A percentile compares a stretch with the other conserved stretches of the same genome.
phyloP scores from a whole-genome alignment of 2,797 vertebrate species.

The Myoxocephalus aenaeus region DNA sequence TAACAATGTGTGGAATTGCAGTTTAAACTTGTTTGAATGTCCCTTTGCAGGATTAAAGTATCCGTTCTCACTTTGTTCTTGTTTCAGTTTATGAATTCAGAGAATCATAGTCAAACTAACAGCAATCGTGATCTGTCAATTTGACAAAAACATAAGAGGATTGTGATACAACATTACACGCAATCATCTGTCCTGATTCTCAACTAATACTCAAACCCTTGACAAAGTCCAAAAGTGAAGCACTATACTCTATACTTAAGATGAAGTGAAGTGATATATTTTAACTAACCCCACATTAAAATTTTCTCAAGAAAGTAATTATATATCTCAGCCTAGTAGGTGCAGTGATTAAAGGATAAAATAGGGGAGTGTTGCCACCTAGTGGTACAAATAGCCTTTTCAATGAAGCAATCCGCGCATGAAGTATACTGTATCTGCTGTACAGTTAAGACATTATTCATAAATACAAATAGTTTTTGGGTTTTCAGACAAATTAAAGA shows the following conservation, averaged over 20 bases:
- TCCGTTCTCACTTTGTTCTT: background rate
- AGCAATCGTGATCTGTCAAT: constrained; percentile 2
- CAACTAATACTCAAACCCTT: background rate
- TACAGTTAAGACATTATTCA: background rate
- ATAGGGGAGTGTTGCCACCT: constrained; percentile 50
- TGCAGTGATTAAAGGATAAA: background rate
- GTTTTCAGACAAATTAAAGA: no score
- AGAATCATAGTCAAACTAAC: constrained; percentile 10
- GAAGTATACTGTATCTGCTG: background rate
- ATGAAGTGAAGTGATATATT: background rate
- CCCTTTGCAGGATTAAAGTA: background rate
- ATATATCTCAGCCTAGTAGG: background rate
- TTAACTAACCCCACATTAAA: background rate
- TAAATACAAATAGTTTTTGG: no score
- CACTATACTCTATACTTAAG: background rate
- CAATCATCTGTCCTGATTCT: constrained; percentile 7
- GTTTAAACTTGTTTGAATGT: background rate
- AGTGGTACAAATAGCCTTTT: constrained; percentile 26
- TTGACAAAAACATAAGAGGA: constrained; percentile 8
- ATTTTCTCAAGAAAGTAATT: constrained; percentile 12
- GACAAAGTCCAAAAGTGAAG: background rate
- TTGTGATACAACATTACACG: constrained; percentile 14
- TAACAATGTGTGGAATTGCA: background rate
- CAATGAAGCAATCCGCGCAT: background rate
- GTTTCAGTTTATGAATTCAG: background rate